Percentiles rank a stretch among this genome's conserved stretches.
phyloP scores from a whole-genome alignment of 2,113 vertebrate species.

The Pteropus alecto region DNA sequence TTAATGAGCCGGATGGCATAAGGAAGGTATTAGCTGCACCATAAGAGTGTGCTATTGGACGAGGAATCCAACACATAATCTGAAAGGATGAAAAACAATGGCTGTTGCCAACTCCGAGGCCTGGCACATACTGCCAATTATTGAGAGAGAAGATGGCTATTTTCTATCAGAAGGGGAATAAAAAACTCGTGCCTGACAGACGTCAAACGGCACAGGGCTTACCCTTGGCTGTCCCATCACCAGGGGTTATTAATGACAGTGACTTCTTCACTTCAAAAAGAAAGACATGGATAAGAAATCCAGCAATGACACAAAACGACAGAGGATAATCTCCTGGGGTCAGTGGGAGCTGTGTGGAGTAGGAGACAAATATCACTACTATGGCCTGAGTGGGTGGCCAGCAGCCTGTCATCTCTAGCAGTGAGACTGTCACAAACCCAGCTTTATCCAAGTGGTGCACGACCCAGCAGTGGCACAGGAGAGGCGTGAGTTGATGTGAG shows the following conservation, averaged over 20 bases:
- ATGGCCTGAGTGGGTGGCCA: not conserved
- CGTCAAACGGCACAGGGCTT: not conserved
- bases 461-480: not conserved
- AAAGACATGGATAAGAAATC: not conserved
- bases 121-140: constrained; percentile 50
- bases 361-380: not conserved
- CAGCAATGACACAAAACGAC: not conserved
- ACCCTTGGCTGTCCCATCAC: not conserved
- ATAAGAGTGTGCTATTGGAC: not conserved
- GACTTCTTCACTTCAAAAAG: not conserved
- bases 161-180: constrained; percentile 19
- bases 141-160: constrained; percentile 26
- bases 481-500: not conserved
- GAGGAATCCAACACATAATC: constrained; percentile 18
- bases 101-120: constrained; percentile 49
- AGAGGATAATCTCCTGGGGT: not conserved
- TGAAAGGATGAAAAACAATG: constrained; percentile 51
- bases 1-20: constrained; percentile 43
- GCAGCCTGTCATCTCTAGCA: not conserved
- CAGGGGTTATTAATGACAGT: not conserved
- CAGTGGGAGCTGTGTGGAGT: not conserved
- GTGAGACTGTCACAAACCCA: not conserved
- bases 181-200: not conserved
- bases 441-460: not conserved
- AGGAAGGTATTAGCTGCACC: constrained; percentile 28